These are phyloP conservation scores for Heliconius ismenius DNA, from an alignment of 2,888 invertebrate species.

Conservation along the genomic window DNA sequence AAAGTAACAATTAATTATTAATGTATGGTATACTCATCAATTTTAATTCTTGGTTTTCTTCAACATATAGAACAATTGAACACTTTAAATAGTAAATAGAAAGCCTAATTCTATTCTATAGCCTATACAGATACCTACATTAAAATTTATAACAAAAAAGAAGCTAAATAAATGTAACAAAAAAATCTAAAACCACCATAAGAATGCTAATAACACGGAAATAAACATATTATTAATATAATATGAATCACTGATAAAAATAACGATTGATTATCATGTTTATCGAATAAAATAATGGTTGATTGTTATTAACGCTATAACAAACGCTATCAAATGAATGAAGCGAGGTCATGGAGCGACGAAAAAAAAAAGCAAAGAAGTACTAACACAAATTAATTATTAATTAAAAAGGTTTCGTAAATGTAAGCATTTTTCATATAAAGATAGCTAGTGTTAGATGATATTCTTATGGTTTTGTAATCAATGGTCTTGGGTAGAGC, in stretches of 20 bases:
- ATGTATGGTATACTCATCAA: too few species aligned
- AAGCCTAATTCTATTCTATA: not conserved
- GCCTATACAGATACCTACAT: too few species aligned
- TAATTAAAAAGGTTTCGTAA: not conserved
- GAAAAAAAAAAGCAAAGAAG: not conserved
- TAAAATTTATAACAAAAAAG: too few species aligned
- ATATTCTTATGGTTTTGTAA: not conserved
- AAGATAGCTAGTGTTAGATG: not conserved
- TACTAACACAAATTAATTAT: not conserved
- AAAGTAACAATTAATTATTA: too few species aligned
- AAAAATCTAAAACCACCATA: not conserved
- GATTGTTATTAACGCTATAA: not conserved
- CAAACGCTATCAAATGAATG: not conserved
- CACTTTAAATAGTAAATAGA: not conserved
- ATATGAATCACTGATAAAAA: slow-evolving; percentile 9
- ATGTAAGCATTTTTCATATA: not conserved
- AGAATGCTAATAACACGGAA: not conserved
- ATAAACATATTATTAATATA: not conserved
- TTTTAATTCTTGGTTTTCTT: not conserved
- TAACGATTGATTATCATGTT: slow-evolving; percentile 2
- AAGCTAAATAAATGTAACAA: not conserved
- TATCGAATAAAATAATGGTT: not conserved
- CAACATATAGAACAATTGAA: not conserved
- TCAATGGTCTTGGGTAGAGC: not conserved
- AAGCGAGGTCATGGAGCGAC: not conserved